Evolutionary conservation across 2,888 invertebrate genomes (phyloP).

Genomic region (Drosophila macrothrix): DNA sequence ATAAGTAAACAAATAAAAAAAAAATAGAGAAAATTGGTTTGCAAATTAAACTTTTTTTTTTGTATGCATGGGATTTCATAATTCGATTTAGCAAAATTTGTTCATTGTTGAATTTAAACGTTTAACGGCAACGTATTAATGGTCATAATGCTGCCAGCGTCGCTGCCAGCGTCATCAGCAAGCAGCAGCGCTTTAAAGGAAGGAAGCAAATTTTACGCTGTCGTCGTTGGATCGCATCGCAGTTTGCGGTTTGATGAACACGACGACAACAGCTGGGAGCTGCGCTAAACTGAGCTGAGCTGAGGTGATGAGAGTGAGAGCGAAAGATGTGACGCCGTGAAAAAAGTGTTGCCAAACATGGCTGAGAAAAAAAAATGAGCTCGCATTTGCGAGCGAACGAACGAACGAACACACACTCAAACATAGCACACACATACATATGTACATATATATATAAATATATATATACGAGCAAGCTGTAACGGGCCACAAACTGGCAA

Average conservation of each 20-base stretch:
- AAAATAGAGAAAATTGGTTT: neutral
- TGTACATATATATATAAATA: neutral
- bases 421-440: neutral
- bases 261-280: conserved; percentile 51
- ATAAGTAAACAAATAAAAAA: neutral
- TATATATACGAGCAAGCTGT: conserved; percentile 35
- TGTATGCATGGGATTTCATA: neutral
- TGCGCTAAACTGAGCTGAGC: conserved; percentile 7
- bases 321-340: conserved; percentile 27
- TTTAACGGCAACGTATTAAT: conserved; percentile 30
- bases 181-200: conserved; percentile 39
- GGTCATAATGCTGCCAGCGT: neutral
- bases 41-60: neutral
- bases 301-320: conserved; percentile 47
- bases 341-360: conserved; percentile 62
- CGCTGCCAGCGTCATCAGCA: conserved; percentile 5
- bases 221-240: conserved; percentile 36
- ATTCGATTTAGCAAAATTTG: neutral
- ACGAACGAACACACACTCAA: conserved; percentile 1
- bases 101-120: conserved; percentile 13
- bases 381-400: neutral
- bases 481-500: conserved; percentile 54
- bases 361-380: conserved; percentile 31
- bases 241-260: conserved; percentile 52
- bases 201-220: conserved; percentile 51